Evolutionary conservation across 2,797 vertebrate genomes (phyloP).

Genomic region (Megaceryle alcyon): DNA sequence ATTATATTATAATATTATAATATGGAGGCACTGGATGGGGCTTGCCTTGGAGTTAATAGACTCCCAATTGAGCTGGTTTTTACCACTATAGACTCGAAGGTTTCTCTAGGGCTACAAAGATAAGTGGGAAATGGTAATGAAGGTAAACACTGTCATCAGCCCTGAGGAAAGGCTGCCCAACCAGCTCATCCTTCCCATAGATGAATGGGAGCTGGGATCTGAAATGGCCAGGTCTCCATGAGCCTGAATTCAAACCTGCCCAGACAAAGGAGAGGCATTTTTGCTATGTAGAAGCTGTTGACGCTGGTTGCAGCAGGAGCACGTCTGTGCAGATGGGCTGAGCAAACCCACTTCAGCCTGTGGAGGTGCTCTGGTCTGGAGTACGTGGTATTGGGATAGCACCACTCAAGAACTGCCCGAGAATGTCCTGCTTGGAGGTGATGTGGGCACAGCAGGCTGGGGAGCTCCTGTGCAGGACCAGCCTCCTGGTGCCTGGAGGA

Average conservation of each 20-base stretch:
- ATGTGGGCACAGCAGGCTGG: neutral
- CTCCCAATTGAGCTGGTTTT: neutral
- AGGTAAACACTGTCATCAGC: neutral
- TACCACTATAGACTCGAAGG: neutral
- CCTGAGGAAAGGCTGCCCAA: neutral
- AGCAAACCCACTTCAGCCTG: neutral
- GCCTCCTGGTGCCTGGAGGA: neutral
- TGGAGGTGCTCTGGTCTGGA: neutral
- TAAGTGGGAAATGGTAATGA: neutral
- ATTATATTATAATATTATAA: neutral
- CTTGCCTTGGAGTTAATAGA: neutral
- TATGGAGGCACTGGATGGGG: neutral
- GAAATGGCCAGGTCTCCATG: neutral
- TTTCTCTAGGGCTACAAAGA: neutral
- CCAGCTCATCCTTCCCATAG: neutral
- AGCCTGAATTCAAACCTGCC: neutral
- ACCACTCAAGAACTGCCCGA: fast-evolving
- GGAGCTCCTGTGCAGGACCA: neutral
- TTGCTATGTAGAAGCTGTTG: neutral
- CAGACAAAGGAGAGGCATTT: neutral
- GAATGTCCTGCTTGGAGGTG: neutral
- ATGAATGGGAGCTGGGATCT: neutral
- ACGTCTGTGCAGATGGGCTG: fast-evolving
- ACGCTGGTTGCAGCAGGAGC: neutral
- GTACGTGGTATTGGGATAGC: neutral